phyloP scores from a whole-genome alignment of 2,888 invertebrate genomes.

The Lagria hirta region DNA sequence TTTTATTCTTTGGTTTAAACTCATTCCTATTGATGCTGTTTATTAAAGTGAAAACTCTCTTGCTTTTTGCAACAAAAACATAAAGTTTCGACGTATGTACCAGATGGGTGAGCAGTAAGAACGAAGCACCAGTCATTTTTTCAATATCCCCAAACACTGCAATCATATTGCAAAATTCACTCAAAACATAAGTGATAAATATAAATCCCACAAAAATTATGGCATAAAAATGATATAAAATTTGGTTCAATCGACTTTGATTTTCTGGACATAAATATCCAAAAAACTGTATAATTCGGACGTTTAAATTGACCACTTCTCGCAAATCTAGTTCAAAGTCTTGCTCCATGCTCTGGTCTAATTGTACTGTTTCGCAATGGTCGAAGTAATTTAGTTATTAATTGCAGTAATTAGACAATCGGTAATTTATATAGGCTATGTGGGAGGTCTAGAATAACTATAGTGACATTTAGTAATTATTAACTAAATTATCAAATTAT shows the following conservation, averaged over 20 bases:
- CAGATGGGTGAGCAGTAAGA: slow-evolving; percentile 42
- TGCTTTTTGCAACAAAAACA: slow-evolving; percentile 20
- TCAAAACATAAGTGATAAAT: slow-evolving; percentile 54
- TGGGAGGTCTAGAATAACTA: no score
- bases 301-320: slow-evolving; percentile 9
- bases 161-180: slow-evolving; percentile 56
- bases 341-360: neutral
- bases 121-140: slow-evolving; percentile 39
- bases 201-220: slow-evolving; percentile 25
- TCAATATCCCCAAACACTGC: slow-evolving; percentile 50
- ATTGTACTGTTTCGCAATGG: no score
- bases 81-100: slow-evolving; percentile 28
- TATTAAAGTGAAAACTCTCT: slow-evolving; percentile 27
- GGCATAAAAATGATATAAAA: slow-evolving; percentile 14
- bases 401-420: no score
- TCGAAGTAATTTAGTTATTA: no score
- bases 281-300: slow-evolving; percentile 10
- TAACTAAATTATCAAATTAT: no score
- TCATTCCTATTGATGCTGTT: slow-evolving; percentile 30
- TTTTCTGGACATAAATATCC: slow-evolving; percentile 17
- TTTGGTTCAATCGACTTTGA: neutral
- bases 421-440: no score
- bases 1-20: slow-evolving; percentile 37
- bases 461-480: no score
- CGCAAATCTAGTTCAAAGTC: slow-evolving; percentile 11